phyloP scores from a whole-genome alignment of 2,797 vertebrate genomes.

The Tragelaphus oryx region DNA sequence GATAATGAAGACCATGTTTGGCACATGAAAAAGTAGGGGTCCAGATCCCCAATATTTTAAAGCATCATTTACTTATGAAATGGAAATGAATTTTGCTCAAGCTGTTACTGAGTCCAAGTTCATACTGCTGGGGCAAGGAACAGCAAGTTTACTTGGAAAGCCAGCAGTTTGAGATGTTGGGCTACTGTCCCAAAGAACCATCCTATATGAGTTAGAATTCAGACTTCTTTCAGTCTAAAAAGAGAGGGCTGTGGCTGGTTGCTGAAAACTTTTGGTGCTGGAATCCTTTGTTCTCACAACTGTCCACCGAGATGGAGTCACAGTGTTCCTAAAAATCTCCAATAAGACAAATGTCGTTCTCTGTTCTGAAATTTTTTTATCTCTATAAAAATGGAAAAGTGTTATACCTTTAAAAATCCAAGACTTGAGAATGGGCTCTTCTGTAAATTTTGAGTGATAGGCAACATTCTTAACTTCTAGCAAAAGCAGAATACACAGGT shows the following conservation, averaged over 20 bases:
- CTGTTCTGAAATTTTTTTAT: not conserved
- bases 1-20: not conserved
- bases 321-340: not conserved
- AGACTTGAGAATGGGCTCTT: not conserved
- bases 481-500: not conserved
- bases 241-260: not conserved
- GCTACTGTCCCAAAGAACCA: not conserved
- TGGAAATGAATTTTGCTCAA: not conserved
- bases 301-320: not conserved
- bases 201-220: not conserved
- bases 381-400: not conserved
- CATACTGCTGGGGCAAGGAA: not conserved
- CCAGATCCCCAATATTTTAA: not conserved
- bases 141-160: not conserved
- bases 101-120: not conserved
- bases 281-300: not conserved
- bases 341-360: not conserved
- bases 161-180: not conserved
- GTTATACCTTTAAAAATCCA: not conserved
- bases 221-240: not conserved
- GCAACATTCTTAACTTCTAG: not conserved
- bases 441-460: not conserved
- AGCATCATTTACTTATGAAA: not conserved
- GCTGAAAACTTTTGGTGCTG: not conserved
- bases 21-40: fast-evolving